Evolutionary conservation across 2,113 vertebrate species (phyloP).

Genomic region (Thalassoma bifasciatum): DNA sequence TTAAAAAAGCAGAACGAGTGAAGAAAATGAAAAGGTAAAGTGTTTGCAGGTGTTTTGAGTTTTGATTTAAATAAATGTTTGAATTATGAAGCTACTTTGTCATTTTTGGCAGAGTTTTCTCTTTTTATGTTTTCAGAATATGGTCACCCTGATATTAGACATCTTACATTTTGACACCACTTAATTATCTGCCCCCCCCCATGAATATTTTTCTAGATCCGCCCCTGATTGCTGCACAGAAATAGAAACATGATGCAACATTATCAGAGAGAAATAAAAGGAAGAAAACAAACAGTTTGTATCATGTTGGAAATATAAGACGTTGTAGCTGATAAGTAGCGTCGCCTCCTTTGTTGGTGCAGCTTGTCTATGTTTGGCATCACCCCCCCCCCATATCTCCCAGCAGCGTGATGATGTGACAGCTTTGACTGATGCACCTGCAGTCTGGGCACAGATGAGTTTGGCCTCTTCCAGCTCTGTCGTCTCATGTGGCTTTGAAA

Average conservation of each 20-base stretch:
- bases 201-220: no score
- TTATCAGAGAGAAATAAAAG: background rate
- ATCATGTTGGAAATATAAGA: no score
- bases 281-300: background rate
- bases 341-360: slow-evolving; percentile 12
- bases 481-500: slow-evolving; percentile 2
- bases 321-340: background rate
- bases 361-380: slow-evolving; percentile 31
- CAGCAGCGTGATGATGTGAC: slow-evolving; percentile 18
- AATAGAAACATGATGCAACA: background rate
- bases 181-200: no score
- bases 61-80: no score
- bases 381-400: background rate
- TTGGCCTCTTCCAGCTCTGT: background rate
- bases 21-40: no score
- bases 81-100: no score
- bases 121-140: no score
- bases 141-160: no score
- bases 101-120: no score
- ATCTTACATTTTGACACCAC: no score
- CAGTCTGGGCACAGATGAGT: slow-evolving; percentile 19
- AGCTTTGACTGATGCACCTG: slow-evolving; percentile 40
- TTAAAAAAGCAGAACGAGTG: no score
- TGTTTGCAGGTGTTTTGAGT: no score
- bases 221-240: background rate